Evolutionary conservation across 2,888 invertebrate genomes (phyloP).

Genomic region (Venustoraphidia nigricollis): DNA sequence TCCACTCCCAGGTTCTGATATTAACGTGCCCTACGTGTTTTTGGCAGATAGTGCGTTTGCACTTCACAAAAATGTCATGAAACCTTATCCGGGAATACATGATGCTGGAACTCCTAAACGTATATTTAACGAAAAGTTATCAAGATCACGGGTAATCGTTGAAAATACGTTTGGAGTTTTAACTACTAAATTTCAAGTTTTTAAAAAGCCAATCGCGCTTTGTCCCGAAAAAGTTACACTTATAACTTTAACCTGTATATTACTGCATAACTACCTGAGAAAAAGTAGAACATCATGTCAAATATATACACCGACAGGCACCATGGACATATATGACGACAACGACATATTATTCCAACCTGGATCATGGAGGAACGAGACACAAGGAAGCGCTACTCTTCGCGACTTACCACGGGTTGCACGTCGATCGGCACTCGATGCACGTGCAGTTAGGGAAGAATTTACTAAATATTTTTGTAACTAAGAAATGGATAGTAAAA

Average conservation of each 20-base stretch:
- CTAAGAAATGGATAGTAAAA: no score
- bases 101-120: constrained; percentile 10
- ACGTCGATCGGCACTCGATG: constrained; percentile 7
- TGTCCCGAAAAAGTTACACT: no score
- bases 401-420: not conserved
- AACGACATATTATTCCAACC: not conserved
- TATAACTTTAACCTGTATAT: constrained; percentile 1
- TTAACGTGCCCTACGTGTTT: constrained; percentile 12
- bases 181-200: constrained; percentile 4
- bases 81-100: constrained; percentile 12
- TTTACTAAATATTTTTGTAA: not conserved
- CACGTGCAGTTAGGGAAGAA: constrained; percentile 6
- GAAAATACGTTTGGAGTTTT: constrained; percentile 13
- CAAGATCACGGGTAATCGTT: constrained; percentile 10
- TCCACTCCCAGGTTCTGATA: constrained; percentile 9
- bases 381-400: not conserved
- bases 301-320: constrained; percentile 7
- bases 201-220: no score
- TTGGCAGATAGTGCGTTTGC: constrained; percentile 9
- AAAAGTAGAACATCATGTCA: constrained; percentile 7
- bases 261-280: constrained; percentile 9
- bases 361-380: not conserved
- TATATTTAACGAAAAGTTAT: constrained; percentile 12
- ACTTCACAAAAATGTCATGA: constrained; percentile 10
- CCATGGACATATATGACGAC: constrained; percentile 1